Evolutionary conservation across 2,113 vertebrate species (phyloP), one percentile per base, ranked within the genome.

Genomic region (Raja brachyura): DNA sequence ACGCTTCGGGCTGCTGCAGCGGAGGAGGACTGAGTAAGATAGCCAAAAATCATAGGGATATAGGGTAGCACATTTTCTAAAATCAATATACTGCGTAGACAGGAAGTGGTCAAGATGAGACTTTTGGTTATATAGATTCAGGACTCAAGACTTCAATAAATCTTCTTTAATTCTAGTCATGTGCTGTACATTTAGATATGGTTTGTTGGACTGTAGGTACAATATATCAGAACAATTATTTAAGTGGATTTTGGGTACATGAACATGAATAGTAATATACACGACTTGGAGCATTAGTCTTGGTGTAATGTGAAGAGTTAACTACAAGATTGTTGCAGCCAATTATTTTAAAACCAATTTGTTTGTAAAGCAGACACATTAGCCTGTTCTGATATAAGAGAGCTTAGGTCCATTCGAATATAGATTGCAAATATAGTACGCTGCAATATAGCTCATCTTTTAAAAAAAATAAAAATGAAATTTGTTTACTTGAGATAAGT

Each of bases 401-500:
- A 68, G 7, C 31, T 48, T 33, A 14, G n/a, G 3, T 90, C 68
- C 28, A 90, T 28, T 68, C 39, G 61, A 56, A 70, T 90, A 18
- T 20, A 68, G 86, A 70, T 0, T 68, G 61, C 22, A 85, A 13
- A 54, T 39, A n/a, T 39, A n/a, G 7, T 90, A 33, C n/a, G 8
- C 5, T 33, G 66, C 18, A 70, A 90, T 70, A 3, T 33, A 70
- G 14, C n/a, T 6, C n/a, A 18, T 18, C 66, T 39, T 39, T 48
- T 48, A 48, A 48, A 48, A 48, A 39, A 68, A 39, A 16, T 70
- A n/a, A 10, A 14, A 88, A 56, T 88, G 13, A 88, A 88, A 88
- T 88, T 85, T 85, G 48, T 61, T 63, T n/a, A 61, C n/a, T 28
- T 88, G 83, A 59, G 61, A 88, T 88, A 63, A 85, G 28, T 85